phyloP scores from a whole-genome alignment of 2,888 invertebrate genomes.

The Eueremaeus valkanovi region DNA sequence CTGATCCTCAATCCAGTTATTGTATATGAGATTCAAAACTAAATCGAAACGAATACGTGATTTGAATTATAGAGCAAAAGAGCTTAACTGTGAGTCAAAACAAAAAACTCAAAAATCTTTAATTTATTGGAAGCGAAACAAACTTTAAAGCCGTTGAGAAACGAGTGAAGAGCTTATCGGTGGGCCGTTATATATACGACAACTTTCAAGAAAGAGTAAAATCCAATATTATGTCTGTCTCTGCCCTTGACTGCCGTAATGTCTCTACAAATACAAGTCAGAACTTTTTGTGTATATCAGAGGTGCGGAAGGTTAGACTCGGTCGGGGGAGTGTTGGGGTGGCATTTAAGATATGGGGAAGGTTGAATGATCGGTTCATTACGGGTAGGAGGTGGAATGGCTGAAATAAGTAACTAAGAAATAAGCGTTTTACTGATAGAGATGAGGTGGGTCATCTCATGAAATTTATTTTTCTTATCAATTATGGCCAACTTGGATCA shows the following conservation, averaged over 20 bases:
- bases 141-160: background rate
- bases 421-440: too few relatives aligned
- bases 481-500: too few relatives aligned
- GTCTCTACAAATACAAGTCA: background rate
- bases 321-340: too few relatives aligned
- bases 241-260: constrained; percentile 10
- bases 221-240: background rate
- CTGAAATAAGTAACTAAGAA: too few relatives aligned
- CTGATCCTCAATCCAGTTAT: background rate
- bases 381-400: too few relatives aligned
- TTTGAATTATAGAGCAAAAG: background rate
- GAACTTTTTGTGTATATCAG: too few relatives aligned
- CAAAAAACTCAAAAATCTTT: background rate
- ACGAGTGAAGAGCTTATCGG: background rate
- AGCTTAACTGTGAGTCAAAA: background rate
- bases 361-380: too few relatives aligned
- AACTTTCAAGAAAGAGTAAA: background rate
- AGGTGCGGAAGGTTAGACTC: too few relatives aligned
- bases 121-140: background rate
- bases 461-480: too few relatives aligned
- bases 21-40: background rate
- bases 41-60: background rate
- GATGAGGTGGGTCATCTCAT: too few relatives aligned
- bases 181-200: constrained; percentile 4
- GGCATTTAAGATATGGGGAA: too few relatives aligned